phyloP scores from a whole-genome alignment of 2,888 invertebrate genomes.

The Volucella zonaria region DNA sequence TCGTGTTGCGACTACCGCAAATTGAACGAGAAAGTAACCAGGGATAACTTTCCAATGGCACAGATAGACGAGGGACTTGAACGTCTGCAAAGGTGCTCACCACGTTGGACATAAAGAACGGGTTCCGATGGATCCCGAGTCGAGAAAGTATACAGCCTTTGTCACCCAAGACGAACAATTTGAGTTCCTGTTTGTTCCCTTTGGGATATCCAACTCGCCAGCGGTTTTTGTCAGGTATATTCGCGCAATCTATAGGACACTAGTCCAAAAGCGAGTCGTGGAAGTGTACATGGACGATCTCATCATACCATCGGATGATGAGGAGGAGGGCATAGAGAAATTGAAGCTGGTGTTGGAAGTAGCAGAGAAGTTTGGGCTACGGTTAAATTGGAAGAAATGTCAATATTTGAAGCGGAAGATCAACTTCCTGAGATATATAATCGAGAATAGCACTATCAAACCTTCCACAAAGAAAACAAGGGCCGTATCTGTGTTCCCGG shows the following conservation, averaged over 20 bases:
- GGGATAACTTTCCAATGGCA: slow-evolving; percentile 71
- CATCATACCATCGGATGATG: background rate
- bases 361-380: slow-evolving; percentile 8
- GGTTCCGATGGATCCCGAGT: slow-evolving; percentile 70
- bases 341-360: background rate
- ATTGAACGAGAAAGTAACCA: slow-evolving; percentile 27
- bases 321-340: background rate
- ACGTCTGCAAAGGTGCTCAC: slow-evolving; percentile 29
- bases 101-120: slow-evolving; percentile 66
- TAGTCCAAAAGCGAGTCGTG: slow-evolving; percentile 24
- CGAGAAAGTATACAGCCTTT: slow-evolving; percentile 75
- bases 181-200: slow-evolving; percentile 73
- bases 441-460: background rate
- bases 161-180: slow-evolving; percentile 75
- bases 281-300: background rate
- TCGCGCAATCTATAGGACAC: slow-evolving; percentile 44
- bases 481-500: slow-evolving; percentile 26
- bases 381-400: slow-evolving; percentile 32
- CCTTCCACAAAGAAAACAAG: slow-evolving; percentile 37
- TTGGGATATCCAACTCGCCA: slow-evolving; percentile 46
- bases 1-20: too few relatives aligned
- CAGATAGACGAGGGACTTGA: slow-evolving; percentile 68
- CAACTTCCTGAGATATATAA: background rate
- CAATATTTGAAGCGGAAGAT: background rate
- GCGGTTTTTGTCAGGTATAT: slow-evolving; percentile 58